Evolutionary conservation across 35 echinoderm and acorn worm species (phyloP).

Genomic region (Ptychodera flava): DNA sequence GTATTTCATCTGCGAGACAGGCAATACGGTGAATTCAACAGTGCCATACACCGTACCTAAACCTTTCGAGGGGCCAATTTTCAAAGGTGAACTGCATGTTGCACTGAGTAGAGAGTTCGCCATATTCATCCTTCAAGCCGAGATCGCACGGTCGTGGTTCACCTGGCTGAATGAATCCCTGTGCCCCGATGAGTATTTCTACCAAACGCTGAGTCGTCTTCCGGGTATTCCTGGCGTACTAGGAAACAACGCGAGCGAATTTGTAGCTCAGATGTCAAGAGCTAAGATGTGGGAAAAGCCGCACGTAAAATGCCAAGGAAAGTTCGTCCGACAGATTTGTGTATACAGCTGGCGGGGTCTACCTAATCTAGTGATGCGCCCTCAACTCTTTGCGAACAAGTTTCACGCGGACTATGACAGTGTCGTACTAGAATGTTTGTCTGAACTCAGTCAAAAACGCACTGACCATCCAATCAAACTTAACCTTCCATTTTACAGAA

Average conservation of each 20-base stretch:
- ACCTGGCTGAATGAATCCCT: conserved; percentile 54
- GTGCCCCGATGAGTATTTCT: conserved; percentile 63
- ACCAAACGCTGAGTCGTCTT: too few species aligned
- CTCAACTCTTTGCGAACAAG: conserved; percentile 59
- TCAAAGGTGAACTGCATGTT: conserved; percentile 65
- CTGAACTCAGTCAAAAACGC: conserved; percentile 52
- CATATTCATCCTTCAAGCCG: conserved; percentile 38
- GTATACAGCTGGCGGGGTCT: conserved; percentile 49
- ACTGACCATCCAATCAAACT: conserved; percentile 38
- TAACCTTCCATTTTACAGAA: too few species aligned
- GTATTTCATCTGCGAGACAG: conserved; percentile 6
- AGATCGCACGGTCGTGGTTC: conserved; percentile 38
- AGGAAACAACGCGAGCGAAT: conserved; percentile 37
- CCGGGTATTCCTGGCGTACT: conserved; percentile 51
- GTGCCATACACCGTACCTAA: conserved; percentile 35
- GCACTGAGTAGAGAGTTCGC: conserved; percentile 43
- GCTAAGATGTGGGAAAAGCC: conserved; percentile 32
- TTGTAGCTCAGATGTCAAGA: conserved; percentile 59
- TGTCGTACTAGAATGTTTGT: conserved; percentile 46
- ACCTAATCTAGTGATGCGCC: conserved; percentile 29
- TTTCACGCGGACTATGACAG: conserved; percentile 63
- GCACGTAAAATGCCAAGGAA: conserved; percentile 48
- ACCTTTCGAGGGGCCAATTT: conserved; percentile 57
- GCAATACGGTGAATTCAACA: conserved; percentile 18
- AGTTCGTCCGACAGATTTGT: conserved; percentile 50